phyloP scores from a whole-genome alignment of 2,888 invertebrate species.

The Ochropleura plecta region DNA sequence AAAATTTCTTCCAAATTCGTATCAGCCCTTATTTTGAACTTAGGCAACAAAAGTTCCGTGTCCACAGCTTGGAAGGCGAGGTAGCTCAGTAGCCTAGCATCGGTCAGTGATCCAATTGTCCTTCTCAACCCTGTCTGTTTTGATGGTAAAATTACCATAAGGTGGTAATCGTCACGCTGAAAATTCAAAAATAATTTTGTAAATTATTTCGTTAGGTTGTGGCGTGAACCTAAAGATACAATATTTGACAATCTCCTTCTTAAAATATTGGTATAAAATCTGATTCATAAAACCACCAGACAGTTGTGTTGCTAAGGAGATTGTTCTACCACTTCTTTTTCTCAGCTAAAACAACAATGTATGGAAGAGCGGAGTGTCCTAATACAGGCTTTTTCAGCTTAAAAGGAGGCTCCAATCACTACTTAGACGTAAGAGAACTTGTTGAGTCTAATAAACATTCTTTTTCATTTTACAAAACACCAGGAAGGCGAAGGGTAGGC shows the following conservation, averaged over 20 bases:
- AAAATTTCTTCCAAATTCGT: conserved; percentile 79
- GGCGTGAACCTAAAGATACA: no score
- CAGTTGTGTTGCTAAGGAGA: no score
- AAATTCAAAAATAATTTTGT: conserved; percentile 55
- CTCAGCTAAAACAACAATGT: no score
- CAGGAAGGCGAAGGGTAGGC: no score
- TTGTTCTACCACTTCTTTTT: no score
- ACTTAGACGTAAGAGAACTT: no score
- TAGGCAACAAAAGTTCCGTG: conserved; percentile 82
- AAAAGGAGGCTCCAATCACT: no score
- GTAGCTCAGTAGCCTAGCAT: conserved; percentile 76
- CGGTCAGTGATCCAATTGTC: conserved; percentile 74
- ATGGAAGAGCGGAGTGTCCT: no score
- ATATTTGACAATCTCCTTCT: neutral
- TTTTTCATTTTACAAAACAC: no score
- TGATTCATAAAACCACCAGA: no score
- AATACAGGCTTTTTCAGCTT: no score
- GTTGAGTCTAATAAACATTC: no score
- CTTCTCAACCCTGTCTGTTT: conserved; percentile 71
- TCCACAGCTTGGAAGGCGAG: conserved; percentile 73
- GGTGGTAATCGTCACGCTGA: conserved; percentile 85
- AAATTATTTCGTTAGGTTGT: neutral
- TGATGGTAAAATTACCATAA: conserved; percentile 86
- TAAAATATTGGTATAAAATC: neutral
- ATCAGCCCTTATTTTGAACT: conserved; percentile 84